These are phyloP conservation scores for Oligia latruncula DNA, from an alignment of 2,888 invertebrate genomes.

Conservation along the genomic window DNA sequence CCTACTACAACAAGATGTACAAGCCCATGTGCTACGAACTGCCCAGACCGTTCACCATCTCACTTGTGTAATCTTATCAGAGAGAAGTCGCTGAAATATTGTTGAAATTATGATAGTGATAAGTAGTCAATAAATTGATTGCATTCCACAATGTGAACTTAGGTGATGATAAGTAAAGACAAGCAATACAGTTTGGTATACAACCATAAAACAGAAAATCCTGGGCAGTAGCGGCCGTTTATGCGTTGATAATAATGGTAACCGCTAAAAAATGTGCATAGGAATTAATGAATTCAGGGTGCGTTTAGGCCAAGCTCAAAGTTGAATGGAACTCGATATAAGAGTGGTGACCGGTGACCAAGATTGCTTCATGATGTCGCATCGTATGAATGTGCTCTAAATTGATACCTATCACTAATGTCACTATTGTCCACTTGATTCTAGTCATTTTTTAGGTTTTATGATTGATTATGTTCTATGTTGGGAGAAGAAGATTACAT, in stretches of 20 bases:
- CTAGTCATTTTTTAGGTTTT: conserved; percentile 40
- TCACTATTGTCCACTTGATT: conserved; percentile 18
- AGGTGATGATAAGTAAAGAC: not conserved
- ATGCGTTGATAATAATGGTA: too few species aligned
- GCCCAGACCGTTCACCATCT: conserved; percentile 81
- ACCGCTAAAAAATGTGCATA: not conserved
- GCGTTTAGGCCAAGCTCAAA: not conserved
- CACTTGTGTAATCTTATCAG: conserved; percentile 74
- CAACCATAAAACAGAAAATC: not conserved
- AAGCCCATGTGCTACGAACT: conserved; percentile 83
- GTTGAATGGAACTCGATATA: not conserved
- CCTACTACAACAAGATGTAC: conserved; percentile 88
- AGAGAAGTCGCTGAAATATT: not conserved
- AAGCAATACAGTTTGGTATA: not conserved
- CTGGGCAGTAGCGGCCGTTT: not conserved
- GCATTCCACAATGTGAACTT: not conserved
- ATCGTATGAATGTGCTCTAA: not conserved
- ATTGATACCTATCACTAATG: not conserved
- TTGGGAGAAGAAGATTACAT: not conserved
- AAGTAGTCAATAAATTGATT: not conserved
- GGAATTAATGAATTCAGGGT: not conserved
- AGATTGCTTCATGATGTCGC: not conserved
- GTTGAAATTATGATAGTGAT: not conserved
- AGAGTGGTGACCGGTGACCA: not conserved
- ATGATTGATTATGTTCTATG: not conserved